A percentile compares a stretch with the other conserved stretches of the same genome.
Conservation (phyloP, 1,140 invertebrate genomes). For the Bombus confusus region DNA sequence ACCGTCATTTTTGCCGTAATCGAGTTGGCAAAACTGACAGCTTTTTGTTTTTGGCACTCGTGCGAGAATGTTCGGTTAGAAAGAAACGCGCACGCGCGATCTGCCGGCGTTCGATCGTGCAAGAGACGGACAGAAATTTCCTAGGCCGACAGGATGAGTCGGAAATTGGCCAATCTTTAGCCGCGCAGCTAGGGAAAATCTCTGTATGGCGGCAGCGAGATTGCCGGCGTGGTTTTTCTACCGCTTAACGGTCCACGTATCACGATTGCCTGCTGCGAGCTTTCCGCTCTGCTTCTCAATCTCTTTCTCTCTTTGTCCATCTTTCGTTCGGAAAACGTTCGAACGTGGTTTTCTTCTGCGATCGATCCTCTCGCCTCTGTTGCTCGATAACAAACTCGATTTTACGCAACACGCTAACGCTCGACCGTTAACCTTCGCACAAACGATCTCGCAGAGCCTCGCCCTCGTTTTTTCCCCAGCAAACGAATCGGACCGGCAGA, state of each 20-base stretch:
- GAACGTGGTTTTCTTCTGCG: background rate
- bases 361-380: background rate
- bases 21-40: too few relatives aligned
- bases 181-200: conserved; percentile 17
- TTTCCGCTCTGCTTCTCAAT: background rate
- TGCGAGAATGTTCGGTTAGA: background rate
- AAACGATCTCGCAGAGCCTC: background rate
- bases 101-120: background rate
- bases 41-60: too few relatives aligned
- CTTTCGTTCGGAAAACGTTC: background rate
- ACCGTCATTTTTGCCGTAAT: too few relatives aligned
- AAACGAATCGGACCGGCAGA: background rate
- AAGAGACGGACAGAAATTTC: conserved; percentile 22
- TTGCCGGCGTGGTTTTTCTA: conserved; percentile 30
- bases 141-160: conserved; percentile 8
- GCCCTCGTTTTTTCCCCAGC: background rate
- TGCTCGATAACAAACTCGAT: background rate
- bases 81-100: too few relatives aligned
- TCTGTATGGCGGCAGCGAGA: background rate
- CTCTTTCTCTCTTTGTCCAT: background rate
- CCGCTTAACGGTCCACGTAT: conserved; percentile 31
- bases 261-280: conserved; percentile 10
- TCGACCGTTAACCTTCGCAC: background rate
- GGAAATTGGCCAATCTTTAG: conserved; percentile 55
- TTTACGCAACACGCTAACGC: background rate